These are phyloP conservation scores for Mormyrus lacerda DNA, from an alignment of 2,113 vertebrate genomes.

Conservation along the genomic window DNA sequence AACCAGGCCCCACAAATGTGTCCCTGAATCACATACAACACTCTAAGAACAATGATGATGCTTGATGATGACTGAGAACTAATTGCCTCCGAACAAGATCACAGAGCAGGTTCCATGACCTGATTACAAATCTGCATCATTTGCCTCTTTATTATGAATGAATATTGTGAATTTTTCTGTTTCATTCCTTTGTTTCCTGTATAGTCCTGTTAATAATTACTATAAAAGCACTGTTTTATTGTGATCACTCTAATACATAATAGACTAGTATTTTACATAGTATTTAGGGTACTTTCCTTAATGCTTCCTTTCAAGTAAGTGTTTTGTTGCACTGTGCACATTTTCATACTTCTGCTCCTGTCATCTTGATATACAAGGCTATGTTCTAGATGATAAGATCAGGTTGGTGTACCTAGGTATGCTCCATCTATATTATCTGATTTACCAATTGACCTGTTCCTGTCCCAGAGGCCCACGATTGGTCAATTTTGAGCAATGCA, in stretches of 20 bases:
- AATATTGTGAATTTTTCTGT: not conserved
- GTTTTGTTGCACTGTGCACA: not conserved
- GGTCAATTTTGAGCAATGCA: not conserved
- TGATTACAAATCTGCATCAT: not conserved
- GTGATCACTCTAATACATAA: not conserved
- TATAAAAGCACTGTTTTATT: not conserved
- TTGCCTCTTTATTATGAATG: not conserved
- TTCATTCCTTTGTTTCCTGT: not conserved
- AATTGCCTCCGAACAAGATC: not conserved
- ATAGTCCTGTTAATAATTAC: not conserved
- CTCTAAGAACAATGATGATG: not conserved
- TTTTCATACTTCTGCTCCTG: not conserved
- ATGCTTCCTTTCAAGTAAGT: not conserved
- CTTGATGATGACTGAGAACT: not conserved
- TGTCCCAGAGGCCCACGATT: not conserved
- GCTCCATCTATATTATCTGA: not conserved
- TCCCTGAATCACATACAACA: not conserved
- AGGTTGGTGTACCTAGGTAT: not conserved
- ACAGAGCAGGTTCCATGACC: not conserved
- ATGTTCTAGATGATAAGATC: not conserved
- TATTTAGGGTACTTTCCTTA: not conserved
- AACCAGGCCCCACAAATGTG: not conserved
- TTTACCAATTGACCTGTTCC: slow-evolving; percentile 3
- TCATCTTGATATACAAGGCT: not conserved
- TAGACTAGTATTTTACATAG: not conserved